Base-by-base conservation (phyloP, 2,888 invertebrate genomes). In the Aphodius sticticus region DNA sequence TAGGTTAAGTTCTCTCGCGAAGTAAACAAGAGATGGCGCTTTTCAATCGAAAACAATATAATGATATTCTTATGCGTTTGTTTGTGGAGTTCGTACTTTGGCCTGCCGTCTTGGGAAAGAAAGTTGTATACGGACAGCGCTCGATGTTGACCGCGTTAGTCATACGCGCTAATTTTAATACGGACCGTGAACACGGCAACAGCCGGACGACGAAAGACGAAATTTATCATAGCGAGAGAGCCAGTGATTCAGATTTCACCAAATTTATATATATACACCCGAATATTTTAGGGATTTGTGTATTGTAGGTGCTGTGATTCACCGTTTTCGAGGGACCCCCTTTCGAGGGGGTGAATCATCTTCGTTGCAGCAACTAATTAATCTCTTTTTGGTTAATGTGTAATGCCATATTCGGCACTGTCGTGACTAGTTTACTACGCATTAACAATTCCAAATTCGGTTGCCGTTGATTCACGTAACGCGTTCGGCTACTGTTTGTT, bases 261-360 rank as follows among this genome's bases (percentile, higher is more conserved):
- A 53, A 53, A 53, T 53, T 53, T 53, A 53, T 53, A 53, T 38
- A 38, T 53, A 53, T 53, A 53, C 53, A 12, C 53, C 9, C 9
- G 53, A 53, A 53, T 53, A 53, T 53, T 53, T 53, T 53, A 53
- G 53, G 53, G 53, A 53, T 53, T 53, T 53, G 53, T 53, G 53
- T 53, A 53, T 53, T 53, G 7, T 53, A 53, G 53, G 9, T 53
- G 53, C 12, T 5, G 9, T 53, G 53, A 53, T 9, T 53, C 53
- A 53, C 26, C 26, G 26, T 26, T 26, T 1, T 26, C 53, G 53
- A 53, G 53, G 53, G 53, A 53, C 9, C 53, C 53, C 53, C 53
- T 53, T 53, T 53, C 12, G 12, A 53, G 53, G 53, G 38, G 53
- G 12, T 53, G 53, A 53, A 53, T 53, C 53, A 53, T 53, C 53